Percentiles rank a stretch among this genome's conserved stretches.
These are phyloP conservation scores for Aspidiotus rigidus DNA, from an alignment of 2,888 invertebrate species.

Conservation along the genomic window DNA sequence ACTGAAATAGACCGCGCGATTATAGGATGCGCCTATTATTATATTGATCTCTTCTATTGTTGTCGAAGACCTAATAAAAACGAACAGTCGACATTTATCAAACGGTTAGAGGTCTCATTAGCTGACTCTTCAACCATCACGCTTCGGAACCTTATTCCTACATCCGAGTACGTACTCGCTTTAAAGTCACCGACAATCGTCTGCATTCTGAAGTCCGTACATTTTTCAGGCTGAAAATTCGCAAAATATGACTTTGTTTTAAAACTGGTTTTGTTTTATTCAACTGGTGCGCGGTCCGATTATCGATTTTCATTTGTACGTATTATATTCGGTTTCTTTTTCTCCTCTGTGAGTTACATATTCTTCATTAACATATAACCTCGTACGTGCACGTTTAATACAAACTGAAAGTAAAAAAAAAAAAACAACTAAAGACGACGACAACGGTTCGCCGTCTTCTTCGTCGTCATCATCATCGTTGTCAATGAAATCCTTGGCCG, in stretches of 20 bases:
- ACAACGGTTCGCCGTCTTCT: neutral
- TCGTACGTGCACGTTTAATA: conserved; percentile 7
- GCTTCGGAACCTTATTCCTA: too few relatives aligned
- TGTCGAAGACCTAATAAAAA: too few relatives aligned
- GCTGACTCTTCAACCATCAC: too few relatives aligned
- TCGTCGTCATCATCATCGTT: neutral
- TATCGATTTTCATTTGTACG: neutral
- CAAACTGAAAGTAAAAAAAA: neutral
- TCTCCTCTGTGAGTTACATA: neutral
- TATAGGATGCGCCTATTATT: too few relatives aligned
- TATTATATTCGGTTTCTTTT: neutral
- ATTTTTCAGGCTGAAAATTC: conserved; percentile 1
- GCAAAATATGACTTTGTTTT: neutral
- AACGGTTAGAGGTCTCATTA: too few relatives aligned
- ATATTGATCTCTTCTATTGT: too few relatives aligned
- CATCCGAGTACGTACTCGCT: too few relatives aligned
- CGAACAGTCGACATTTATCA: too few relatives aligned
- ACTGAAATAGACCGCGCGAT: too few relatives aligned
- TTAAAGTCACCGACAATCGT: neutral
- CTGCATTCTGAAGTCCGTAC: neutral
- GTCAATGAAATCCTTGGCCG: conserved; percentile 4
- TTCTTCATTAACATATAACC: conserved; percentile 14
- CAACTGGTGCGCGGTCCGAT: neutral
- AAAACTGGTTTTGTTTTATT: conserved; percentile 1
- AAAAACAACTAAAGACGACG: neutral